Evolutionary conservation across 2,888 invertebrate species (phyloP).

Genomic region (Cetonia aurata): DNA sequence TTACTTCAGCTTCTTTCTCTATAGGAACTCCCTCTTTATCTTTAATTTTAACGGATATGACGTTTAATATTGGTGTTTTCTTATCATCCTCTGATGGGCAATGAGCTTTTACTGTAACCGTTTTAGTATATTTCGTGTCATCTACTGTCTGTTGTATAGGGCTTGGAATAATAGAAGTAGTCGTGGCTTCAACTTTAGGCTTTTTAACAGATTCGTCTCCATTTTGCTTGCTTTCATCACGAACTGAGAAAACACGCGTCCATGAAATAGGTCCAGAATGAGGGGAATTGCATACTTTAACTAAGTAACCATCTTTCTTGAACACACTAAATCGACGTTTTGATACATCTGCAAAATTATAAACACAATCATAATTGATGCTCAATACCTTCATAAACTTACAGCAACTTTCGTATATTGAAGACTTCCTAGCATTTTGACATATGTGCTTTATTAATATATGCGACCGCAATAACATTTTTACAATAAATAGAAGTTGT

Average conservation of each 20-base stretch:
- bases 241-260: constrained; percentile 33
- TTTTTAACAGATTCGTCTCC: constrained; percentile 8
- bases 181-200: neutral
- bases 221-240: constrained; percentile 32
- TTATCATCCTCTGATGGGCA: neutral
- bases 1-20: constrained; percentile 49
- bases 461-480: constrained; percentile 56
- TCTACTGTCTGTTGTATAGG: constrained; percentile 19
- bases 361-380: neutral
- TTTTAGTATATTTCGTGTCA: neutral
- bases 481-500: constrained; percentile 35
- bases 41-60: constrained; percentile 54
- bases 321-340: constrained; percentile 52
- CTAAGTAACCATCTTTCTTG: constrained; percentile 48
- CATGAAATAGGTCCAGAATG: constrained; percentile 31
- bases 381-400: constrained; percentile 13
- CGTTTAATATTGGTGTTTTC: constrained; percentile 50
- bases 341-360: constrained; percentile 48
- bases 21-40: constrained; percentile 49
- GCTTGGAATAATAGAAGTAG: constrained; percentile 6
- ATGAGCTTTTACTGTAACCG: neutral
- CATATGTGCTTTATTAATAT: constrained; percentile 55
- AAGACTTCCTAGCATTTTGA: constrained; percentile 49
- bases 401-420: constrained; percentile 37
- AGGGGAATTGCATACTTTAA: constrained; percentile 36